phyloP scores from a whole-genome alignment of 2,888 invertebrate genomes.

The Minunthozetes semirufus region DNA sequence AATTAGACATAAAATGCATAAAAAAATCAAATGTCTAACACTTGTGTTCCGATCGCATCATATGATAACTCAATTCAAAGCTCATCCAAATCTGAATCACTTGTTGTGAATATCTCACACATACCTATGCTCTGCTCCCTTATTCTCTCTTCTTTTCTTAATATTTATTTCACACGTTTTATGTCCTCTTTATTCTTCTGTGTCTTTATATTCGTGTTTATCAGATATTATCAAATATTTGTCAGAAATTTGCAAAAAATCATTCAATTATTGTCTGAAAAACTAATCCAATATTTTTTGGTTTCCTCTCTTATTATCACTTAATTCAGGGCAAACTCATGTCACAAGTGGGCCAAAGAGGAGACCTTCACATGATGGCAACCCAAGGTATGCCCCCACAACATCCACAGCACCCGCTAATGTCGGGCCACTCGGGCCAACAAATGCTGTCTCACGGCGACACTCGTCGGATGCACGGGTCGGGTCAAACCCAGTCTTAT shows the following conservation, averaged over 20 bases:
- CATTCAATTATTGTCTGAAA: background rate
- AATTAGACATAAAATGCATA: background rate
- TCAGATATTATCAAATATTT: background rate
- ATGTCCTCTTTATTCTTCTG: background rate
- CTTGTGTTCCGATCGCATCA: conserved; percentile 24
- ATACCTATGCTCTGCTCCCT: conserved; percentile 31
- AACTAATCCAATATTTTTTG: background rate
- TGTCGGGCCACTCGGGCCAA: conserved; percentile 9
- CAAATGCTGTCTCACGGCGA: conserved; percentile 11
- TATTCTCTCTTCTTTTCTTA: background rate
- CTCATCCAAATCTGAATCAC: background rate
- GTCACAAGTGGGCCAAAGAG: conserved; percentile 27
- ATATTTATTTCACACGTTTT: conserved; percentile 7
- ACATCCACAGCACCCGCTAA: conserved; percentile 22
- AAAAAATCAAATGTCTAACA: background rate
- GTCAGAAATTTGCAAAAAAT: background rate
- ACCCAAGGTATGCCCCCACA: conserved; percentile 21
- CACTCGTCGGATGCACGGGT: conserved; percentile 26
- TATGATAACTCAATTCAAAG: background rate
- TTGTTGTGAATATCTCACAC: conserved; percentile 3
- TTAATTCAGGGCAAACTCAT: background rate
- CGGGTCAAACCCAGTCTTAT: conserved; percentile 7
- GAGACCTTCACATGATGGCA: conserved; percentile 22
- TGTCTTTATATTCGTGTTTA: background rate
- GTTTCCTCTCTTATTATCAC: background rate